Evolutionary conservation across 2,888 invertebrate genomes (phyloP).

Genomic region (Cerastoderma edule): DNA sequence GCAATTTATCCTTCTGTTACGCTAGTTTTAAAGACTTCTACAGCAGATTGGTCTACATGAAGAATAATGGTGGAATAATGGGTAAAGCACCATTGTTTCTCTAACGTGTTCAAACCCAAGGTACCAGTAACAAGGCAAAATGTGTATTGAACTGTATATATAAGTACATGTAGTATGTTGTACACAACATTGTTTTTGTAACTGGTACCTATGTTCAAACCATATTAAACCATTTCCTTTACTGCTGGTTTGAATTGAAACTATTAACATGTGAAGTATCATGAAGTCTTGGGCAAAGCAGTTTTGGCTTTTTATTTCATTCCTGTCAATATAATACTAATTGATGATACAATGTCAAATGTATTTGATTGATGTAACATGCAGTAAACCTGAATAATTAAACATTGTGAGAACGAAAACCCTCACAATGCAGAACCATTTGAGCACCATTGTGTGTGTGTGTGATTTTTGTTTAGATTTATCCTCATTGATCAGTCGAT

Average conservation of each 20-base stretch:
- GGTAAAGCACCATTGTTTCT: slow-evolving; percentile 6
- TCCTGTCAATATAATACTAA: too few species aligned
- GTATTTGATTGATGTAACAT: neutral
- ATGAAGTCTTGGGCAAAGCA: too few species aligned
- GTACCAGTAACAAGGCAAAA: neutral
- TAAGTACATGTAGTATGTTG: neutral
- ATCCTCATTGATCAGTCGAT: neutral
- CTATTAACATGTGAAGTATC: too few species aligned
- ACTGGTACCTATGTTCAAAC: neutral
- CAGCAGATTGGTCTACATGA: neutral
- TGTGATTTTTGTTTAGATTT: too few species aligned
- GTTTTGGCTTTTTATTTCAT: neutral
- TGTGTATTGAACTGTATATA: neutral
- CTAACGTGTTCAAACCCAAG: neutral
- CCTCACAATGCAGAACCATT: neutral
- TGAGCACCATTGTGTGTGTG: neutral
- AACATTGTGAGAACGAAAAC: neutral
- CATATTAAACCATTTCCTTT: too few species aligned
- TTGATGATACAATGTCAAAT: too few species aligned
- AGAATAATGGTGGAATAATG: neutral
- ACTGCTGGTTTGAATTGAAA: too few species aligned
- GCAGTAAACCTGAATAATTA: neutral
- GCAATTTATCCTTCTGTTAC: neutral
- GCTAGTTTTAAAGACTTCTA: neutral
- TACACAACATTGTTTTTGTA: neutral